Evolutionary conservation across 2,888 invertebrate species (phyloP), one percentile per base, ranked within the genome.

Genomic region (Leptopterna dolabrata): DNA sequence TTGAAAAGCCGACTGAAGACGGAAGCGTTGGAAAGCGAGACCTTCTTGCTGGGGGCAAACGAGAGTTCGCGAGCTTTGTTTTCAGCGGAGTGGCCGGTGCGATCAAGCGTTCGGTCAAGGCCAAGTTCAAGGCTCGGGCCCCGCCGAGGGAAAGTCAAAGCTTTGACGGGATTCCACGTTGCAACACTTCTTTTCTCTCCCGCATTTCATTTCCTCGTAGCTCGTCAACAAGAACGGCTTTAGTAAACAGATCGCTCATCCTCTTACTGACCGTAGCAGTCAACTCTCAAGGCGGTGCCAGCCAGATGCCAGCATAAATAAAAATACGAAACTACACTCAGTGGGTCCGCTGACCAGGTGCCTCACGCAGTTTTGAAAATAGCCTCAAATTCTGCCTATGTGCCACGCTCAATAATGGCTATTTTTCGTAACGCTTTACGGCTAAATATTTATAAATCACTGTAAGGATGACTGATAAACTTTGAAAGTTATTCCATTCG

Each of bases 111-210:
- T 43, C 43, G 71, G 55, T 47, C 83, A 83, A 83, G 83, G 83
- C 83, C 83, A 83, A 83, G 83, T 63, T 83, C 83, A 83, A 83
- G 83, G 83, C 30, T 41, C 51, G 13, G 27, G 51, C 27, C 81
- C 63, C 63, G 19, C 63, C 24, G 30, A 78, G 81, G 81, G 81
- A 81, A 81, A 81, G 81, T 55, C n/a, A 63, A 27, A 78, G 43
- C 78, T 36, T 41, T 76, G 76, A 63, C 63, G 63, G 63, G 63
- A 63, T 63, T 63, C 63, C 63, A 63, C 63, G 24, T 63, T 24
- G 63, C 63, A 63, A 63, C 63, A 24, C 63, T 24, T 63, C 63
- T 63, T 63, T 63, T 63, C 63, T 24, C 24, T 27, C 63, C 19
- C 63, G 63, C 19, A 24, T 63, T 63, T 63, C 36, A 63, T 63